Conservation (phyloP, 2,888 invertebrate genomes). For the Metacarcinus magister region DNA sequence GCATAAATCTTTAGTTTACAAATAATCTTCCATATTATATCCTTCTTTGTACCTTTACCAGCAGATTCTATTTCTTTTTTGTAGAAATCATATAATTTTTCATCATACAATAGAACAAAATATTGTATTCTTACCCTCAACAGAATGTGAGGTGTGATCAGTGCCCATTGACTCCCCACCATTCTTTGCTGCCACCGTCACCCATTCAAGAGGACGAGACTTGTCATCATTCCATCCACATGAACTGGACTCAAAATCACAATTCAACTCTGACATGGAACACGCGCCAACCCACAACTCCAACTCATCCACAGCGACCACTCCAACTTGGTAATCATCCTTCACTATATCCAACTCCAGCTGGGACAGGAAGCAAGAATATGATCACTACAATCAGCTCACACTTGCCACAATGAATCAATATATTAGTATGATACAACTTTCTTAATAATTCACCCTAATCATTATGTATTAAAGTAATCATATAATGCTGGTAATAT, state of each 20-base stretch:
- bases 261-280: neutral
- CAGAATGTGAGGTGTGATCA: slow-evolving; percentile 40
- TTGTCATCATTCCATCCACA: slow-evolving; percentile 71
- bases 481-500: neutral
- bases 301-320: slow-evolving; percentile 69
- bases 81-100: neutral
- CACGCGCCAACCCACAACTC: slow-evolving; percentile 58
- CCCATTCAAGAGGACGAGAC: slow-evolving; percentile 62
- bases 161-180: slow-evolving; percentile 42
- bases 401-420: neutral
- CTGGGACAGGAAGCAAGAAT: slow-evolving; percentile 42
- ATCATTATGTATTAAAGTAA: neutral
- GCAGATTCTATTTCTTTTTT: neutral
- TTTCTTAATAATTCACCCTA: neutral
- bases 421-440: neutral
- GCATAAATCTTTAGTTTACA: too few relatives aligned
- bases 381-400: neutral
- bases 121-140: too few relatives aligned
- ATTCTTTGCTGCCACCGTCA: slow-evolving; percentile 32
- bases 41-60: neutral
- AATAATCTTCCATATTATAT: too few relatives aligned
- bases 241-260: slow-evolving; percentile 66
- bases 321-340: slow-evolving; percentile 17
- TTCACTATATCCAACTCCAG: slow-evolving; percentile 17
- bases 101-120: neutral